Percentiles rank a stretch among this genome's conserved stretches.
Conservation (phyloP, 2,888 invertebrate species). For the Agrochola lota region DNA sequence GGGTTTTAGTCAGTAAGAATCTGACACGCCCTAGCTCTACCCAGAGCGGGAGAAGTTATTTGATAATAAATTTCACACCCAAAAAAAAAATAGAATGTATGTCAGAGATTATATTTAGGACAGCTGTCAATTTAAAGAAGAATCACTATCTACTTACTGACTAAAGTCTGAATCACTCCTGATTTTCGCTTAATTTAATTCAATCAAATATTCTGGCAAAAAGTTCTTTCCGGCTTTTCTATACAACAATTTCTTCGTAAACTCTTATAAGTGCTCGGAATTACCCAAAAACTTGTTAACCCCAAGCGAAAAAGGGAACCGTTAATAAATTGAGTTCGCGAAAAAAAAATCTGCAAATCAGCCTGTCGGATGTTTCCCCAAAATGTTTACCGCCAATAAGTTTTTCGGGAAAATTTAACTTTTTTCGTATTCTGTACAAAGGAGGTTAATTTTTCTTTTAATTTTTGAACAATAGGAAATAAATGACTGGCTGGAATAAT, state of each 20-base stretch:
- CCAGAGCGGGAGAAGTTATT: too few relatives aligned
- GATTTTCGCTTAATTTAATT: background rate
- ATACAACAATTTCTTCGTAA: conserved; percentile 11
- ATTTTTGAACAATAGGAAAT: background rate
- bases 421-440: conserved; percentile 14
- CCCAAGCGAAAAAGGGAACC: conserved; percentile 29
- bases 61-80: too few relatives aligned
- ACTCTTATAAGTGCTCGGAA: conserved; percentile 20
- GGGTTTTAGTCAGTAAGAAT: too few relatives aligned
- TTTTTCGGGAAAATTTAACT: conserved; percentile 25
- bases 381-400: conserved; percentile 45
- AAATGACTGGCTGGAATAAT: conserved; percentile 4
- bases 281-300: conserved; percentile 44
- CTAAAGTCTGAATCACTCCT: background rate
- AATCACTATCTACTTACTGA: background rate
- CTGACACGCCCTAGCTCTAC: too few relatives aligned
- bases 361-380: conserved; percentile 30
- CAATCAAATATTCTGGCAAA: background rate
- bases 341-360: conserved; percentile 57
- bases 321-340: conserved; percentile 54
- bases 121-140: background rate
- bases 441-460: background rate
- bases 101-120: background rate
- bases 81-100: too few relatives aligned
- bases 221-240: background rate